These are phyloP conservation scores for Apaloderma vittatum DNA, from an alignment of 2,113 vertebrate species.

Conservation along the genomic window DNA sequence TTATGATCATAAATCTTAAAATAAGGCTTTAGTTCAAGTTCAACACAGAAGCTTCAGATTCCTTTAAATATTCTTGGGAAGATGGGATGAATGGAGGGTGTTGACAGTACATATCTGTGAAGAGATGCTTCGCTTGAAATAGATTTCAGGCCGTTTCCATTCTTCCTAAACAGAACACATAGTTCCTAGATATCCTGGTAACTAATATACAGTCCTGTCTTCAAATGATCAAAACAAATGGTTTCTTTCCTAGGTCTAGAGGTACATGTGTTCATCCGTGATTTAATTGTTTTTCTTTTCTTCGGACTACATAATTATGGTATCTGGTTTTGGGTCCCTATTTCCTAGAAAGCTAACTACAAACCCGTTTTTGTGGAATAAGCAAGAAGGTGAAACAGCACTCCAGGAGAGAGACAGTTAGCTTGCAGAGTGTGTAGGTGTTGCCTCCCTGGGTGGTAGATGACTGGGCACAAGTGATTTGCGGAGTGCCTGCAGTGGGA, in stretches of 20 bases:
- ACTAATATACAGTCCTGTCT: not conserved
- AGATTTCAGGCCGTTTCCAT: not conserved
- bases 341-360: not conserved
- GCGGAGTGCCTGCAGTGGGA: not conserved
- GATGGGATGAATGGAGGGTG: not conserved
- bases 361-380: not conserved
- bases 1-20: not conserved
- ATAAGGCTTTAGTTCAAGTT: not conserved
- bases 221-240: not conserved
- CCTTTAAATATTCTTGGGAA: not conserved
- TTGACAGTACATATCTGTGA: not conserved
- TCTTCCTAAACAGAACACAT: not conserved
- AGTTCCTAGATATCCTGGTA: not conserved
- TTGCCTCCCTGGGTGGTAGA: not conserved
- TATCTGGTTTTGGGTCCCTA: not conserved
- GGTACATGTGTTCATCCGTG: not conserved
- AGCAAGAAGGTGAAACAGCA: not conserved
- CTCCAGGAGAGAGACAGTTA: not conserved
- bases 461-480: not conserved
- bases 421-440: not conserved
- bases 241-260: not conserved
- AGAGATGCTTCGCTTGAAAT: not conserved
- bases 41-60: not conserved
- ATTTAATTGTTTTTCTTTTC: not conserved
- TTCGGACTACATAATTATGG: not conserved